phyloP scores from a whole-genome alignment of 2,888 invertebrate genomes.

The Schizaphis graminum region DNA sequence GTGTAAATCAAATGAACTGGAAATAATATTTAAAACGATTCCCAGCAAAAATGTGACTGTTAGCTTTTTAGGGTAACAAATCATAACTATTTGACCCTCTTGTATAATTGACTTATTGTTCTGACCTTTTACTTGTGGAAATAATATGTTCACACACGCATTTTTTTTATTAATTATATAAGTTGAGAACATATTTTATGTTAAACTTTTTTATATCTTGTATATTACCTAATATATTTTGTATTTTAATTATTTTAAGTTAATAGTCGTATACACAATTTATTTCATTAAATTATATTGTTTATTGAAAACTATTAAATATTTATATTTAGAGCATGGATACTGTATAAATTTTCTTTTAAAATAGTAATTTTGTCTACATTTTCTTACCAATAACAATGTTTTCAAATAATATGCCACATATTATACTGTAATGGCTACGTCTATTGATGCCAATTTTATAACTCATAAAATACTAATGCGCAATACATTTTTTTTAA shows the following conservation, averaged over 20 bases:
- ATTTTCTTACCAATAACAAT: background rate
- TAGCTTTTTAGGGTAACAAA: slow-evolving; percentile 40
- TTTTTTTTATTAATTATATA: slow-evolving; percentile 10
- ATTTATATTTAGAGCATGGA: background rate
- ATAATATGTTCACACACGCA: background rate
- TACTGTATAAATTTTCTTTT: background rate
- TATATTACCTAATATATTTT: background rate
- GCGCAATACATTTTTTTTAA: background rate
- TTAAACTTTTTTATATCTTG: background rate
- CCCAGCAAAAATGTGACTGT: slow-evolving; percentile 27
- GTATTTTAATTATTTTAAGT: background rate
- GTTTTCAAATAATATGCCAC: background rate
- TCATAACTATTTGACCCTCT: slow-evolving; percentile 25
- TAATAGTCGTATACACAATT: background rate
- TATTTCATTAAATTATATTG: background rate
- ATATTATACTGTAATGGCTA: background rate
- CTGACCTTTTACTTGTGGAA: background rate
- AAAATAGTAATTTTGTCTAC: background rate
- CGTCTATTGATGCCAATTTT: background rate
- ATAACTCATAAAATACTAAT: slow-evolving; percentile 42
- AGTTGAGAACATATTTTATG: background rate
- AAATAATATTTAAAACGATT: slow-evolving; percentile 64
- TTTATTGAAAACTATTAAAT: background rate
- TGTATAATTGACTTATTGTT: slow-evolving; percentile 60
- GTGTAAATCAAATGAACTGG: slow-evolving; percentile 42